Conservation (phyloP, 2,113 vertebrate species). For the Hiodon tergisus region DNA sequence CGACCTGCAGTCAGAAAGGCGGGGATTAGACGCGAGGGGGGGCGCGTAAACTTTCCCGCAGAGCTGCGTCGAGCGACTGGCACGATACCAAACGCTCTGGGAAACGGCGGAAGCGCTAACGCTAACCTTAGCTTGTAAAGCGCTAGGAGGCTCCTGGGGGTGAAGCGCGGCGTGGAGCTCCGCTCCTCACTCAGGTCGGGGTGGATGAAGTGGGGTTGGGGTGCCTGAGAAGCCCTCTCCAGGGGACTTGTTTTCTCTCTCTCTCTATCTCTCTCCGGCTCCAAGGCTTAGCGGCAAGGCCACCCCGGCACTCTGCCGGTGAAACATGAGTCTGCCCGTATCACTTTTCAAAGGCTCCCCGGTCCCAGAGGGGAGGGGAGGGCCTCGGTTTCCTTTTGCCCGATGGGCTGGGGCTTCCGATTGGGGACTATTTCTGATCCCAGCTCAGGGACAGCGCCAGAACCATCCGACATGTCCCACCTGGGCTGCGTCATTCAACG, state of each 20-base stretch:
- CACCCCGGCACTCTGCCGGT: constrained; percentile 32
- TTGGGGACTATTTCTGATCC: too few species aligned
- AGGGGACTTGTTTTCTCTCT: not conserved
- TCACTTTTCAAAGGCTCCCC: constrained; percentile 32
- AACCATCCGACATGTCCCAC: constrained; percentile 8
- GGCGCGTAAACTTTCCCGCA: not conserved
- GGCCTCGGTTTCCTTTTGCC: constrained; percentile 32
- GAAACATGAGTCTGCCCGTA: constrained; percentile 32
- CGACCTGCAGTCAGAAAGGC: constrained; percentile 4
- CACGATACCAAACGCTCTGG: not conserved
- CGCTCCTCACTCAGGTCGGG: too few species aligned
- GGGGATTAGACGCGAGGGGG: not conserved
- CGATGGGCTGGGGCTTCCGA: constrained; percentile 16
- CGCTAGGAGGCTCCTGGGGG: too few species aligned
- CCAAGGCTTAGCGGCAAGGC: constrained; percentile 30
- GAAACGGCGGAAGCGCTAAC: too few species aligned
- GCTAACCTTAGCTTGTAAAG: not conserved
- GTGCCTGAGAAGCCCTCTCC: constrained; percentile 16
- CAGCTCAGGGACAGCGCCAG: too few species aligned
- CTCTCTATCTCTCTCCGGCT: constrained; percentile 14
- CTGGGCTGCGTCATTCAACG: constrained; percentile 21
- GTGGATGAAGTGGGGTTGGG: too few species aligned
- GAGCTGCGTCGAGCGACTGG: not conserved
- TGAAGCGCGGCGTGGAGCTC: too few species aligned
- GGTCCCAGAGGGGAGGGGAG: constrained; percentile 27